These are phyloP conservation scores for Cynodonichthys magdalenae DNA, from an alignment of 2,797 vertebrate species.

Conservation along the genomic window DNA sequence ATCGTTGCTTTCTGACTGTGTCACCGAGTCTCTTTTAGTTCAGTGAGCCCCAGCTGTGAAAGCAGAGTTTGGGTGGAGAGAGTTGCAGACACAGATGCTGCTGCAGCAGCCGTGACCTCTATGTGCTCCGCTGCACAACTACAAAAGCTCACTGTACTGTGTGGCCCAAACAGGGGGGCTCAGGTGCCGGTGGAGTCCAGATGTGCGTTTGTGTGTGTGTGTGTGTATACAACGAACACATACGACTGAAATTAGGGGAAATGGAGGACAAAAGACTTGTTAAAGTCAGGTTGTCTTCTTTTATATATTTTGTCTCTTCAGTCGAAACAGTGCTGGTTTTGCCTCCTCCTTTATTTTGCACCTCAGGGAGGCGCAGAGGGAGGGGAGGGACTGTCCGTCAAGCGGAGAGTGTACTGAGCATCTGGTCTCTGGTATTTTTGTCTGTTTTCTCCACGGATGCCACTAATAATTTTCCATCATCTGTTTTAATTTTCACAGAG, in stretches of 20 bases:
- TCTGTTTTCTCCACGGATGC: conserved; percentile 36
- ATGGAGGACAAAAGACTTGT: background rate
- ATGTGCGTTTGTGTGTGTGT: conserved; percentile 17
- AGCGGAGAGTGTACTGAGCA: conserved; percentile 39
- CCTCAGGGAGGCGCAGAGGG: conserved; percentile 6
- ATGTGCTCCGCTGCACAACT: conserved; percentile 59
- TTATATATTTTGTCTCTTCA: background rate
- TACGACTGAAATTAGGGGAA: conserved; percentile 2
- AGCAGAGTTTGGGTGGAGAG: conserved; percentile 27
- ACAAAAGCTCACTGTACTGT: conserved; percentile 64
- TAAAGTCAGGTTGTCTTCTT: background rate
- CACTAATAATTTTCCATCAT: conserved; percentile 65
- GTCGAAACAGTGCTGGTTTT: conserved; percentile 22
- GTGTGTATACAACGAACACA: conserved; percentile 5
- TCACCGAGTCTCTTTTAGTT: conserved; percentile 41
- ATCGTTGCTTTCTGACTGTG: conserved; percentile 54
- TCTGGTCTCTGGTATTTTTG: conserved; percentile 63
- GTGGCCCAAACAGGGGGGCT: conserved; percentile 45
- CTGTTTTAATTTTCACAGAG: conserved; percentile 70
- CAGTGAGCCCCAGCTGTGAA: conserved; percentile 66
- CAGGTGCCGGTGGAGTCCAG: conserved; percentile 54
- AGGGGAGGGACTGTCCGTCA: conserved; percentile 12
- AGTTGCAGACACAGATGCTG: conserved; percentile 57
- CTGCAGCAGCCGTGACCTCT: conserved; percentile 31
- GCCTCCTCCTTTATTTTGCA: conserved; percentile 51